phyloP scores from a whole-genome alignment of 1,140 invertebrate species.

The Sarcophaga peregrina region DNA sequence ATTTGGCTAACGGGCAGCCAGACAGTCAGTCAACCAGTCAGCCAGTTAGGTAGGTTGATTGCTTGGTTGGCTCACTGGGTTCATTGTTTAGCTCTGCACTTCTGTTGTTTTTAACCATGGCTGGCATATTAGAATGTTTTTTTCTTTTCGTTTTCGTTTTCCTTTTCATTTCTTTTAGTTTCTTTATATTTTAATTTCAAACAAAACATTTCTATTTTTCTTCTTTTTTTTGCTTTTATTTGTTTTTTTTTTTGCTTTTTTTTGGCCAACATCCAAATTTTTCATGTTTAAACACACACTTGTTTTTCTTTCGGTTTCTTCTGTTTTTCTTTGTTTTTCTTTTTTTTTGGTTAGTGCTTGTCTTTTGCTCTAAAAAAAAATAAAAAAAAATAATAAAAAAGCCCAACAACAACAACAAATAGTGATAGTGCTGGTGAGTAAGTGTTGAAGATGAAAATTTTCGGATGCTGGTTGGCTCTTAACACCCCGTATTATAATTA shows the following conservation, averaged over 20 bases:
- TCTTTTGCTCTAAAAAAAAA: too few species aligned
- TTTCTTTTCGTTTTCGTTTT: not conserved
- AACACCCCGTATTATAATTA: not conserved
- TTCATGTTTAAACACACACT: constrained; percentile 22
- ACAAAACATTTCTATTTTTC: not conserved
- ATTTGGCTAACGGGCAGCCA: too few species aligned
- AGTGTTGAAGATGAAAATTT: constrained; percentile 13
- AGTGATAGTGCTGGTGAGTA: not conserved
- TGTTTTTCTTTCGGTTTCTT: not conserved
- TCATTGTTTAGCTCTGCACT: not conserved
- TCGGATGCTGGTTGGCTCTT: not conserved
- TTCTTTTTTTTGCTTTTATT: not conserved
- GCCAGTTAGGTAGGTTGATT: not conserved
- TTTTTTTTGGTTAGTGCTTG: too few species aligned
- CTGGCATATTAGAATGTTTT: not conserved
- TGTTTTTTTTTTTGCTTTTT: not conserved
- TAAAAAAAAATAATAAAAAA: too few species aligned
- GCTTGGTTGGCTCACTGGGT: too few species aligned
- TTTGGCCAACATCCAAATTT: constrained; percentile 1
- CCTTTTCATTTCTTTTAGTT: not conserved
- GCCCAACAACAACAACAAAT: not conserved
- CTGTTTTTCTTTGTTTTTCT: not conserved
- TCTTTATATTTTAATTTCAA: not conserved
- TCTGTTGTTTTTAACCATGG: constrained; percentile 23
- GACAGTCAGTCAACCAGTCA: too few species aligned